Evolutionary conservation across 2,888 invertebrate species (phyloP), one percentile per base, ranked within the genome.

Genomic region (Caenorhabditis sp.): DNA sequence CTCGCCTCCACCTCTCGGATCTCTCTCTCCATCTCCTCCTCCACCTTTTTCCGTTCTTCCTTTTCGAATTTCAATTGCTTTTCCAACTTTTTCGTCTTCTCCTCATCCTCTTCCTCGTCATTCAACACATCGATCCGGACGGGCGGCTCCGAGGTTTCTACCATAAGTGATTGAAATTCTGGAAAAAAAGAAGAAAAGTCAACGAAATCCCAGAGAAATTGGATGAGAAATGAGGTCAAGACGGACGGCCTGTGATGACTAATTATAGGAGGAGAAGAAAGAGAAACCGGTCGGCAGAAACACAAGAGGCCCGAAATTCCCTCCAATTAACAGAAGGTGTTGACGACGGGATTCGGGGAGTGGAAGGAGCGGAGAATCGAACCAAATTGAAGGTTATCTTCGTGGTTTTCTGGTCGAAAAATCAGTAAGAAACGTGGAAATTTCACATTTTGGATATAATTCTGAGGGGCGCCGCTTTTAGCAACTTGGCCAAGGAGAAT

Each of bases 11-110:
- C 68, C 4, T 81, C 82, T 24, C 80, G 55, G 15, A 84, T 61
- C 56, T 88, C 88, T n/a, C 68, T 32, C 22, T 86, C 85, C 69
- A 85, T 60, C 47, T 86, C 86, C n/a, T 86, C 82, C 58, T 83
- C 61, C 3, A 60, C 67, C 20, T 64, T 20, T 55, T 67, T 71
- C 6, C 58, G 55, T 53, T 82, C 82, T 5, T 71, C 65, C 35
- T 72, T 67, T 40, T 85, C 85, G 24, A 50, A 50, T 60, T 78
- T 82, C 32, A 85, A 47, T 28, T 78, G 70, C 44, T 67, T 70
- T 62, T 83, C 70, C 61, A 85, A 55, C 44, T 82, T 80, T 18
- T 64, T 65, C 37, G 32, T 55, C 26, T 77, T 64, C 28, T 61
- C 68, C 22, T 47, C 67, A 51, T 76, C 68, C 53, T 55, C 64